A percentile compares a stretch with the other conserved stretches of the same genome.
phyloP scores from a whole-genome alignment of 2,797 vertebrate species.

The Borostomias antarcticus region DNA sequence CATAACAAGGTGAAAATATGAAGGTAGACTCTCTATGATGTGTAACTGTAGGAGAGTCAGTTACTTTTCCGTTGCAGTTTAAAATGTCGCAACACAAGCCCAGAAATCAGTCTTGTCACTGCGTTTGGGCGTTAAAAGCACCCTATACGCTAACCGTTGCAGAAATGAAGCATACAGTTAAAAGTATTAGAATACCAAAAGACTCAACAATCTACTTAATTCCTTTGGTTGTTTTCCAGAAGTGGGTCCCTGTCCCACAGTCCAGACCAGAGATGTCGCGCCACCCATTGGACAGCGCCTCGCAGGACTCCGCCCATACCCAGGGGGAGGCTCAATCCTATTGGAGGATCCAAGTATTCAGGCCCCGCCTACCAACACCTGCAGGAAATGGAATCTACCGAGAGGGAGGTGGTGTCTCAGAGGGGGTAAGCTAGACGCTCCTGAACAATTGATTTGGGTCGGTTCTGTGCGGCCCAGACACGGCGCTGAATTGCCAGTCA shows the following conservation, averaged over 20 bases:
- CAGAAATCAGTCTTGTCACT: too few species aligned
- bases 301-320: constrained; percentile 68
- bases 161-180: too few species aligned
- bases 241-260: constrained; percentile 61
- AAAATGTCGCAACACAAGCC: too few species aligned
- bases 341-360: constrained; percentile 71
- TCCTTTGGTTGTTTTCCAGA: constrained; percentile 36
- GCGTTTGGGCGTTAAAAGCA: too few species aligned
- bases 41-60: too few species aligned
- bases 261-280: constrained; percentile 57
- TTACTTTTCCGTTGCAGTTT: too few species aligned
- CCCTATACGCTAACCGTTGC: too few species aligned
- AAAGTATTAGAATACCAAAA: too few species aligned
- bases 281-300: constrained; percentile 57
- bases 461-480: constrained; percentile 10
- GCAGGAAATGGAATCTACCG: constrained; percentile 69
- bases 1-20: too few species aligned
- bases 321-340: constrained; percentile 68
- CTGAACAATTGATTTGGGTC: constrained; percentile 14
- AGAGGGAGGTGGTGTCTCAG: constrained; percentile 62
- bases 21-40: too few species aligned
- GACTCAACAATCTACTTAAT: too few species aligned
- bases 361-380: constrained; percentile 78
- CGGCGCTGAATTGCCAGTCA: too few species aligned
- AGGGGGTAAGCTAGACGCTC: constrained; percentile 64